Evolutionary conservation across 2,797 vertebrate genomes (phyloP).

Genomic region (Acanthopagrus latus): DNA sequence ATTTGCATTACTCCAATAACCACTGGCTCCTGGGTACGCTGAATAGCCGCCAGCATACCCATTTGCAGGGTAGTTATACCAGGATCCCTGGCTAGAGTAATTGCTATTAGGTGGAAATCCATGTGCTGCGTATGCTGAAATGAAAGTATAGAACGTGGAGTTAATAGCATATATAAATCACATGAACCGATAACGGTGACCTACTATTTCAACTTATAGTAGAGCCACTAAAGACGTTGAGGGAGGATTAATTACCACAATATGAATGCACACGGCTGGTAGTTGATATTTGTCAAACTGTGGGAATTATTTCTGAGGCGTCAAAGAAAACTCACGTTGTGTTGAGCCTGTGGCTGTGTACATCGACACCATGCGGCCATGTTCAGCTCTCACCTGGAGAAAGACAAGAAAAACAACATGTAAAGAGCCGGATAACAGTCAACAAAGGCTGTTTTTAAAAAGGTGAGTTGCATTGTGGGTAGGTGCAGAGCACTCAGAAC

Average conservation of each 20-base stretch:
- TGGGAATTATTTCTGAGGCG: conserved; percentile 23
- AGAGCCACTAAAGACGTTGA: conserved; percentile 59
- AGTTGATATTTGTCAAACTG: conserved; percentile 48
- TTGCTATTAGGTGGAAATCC: conserved; percentile 86
- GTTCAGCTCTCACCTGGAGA: conserved; percentile 83
- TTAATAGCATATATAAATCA: conserved; percentile 73
- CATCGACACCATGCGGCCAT: conserved; percentile 67
- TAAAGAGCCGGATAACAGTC: conserved; percentile 4
- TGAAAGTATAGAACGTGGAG: conserved; percentile 84
- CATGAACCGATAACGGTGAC: conserved; percentile 58
- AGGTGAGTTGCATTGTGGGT: conserved; percentile 65
- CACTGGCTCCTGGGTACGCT: conserved; percentile 84
- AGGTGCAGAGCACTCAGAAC: conserved; percentile 78
- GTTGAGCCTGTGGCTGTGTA: conserved; percentile 84
- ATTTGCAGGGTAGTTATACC: conserved; percentile 88
- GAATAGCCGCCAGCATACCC: conserved; percentile 86
- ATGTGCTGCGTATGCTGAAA: conserved; percentile 87
- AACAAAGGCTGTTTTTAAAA: not conserved
- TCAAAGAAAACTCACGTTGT: conserved; percentile 77
- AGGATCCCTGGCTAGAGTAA: conserved; percentile 87
- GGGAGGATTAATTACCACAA: conserved; percentile 60
- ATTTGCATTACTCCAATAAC: conserved; percentile 87
- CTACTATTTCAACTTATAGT: conserved; percentile 65
- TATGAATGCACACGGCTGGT: conserved; percentile 42
- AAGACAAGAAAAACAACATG: not conserved